Base-by-base conservation (phyloP, 2,797 vertebrate species). In the Nannoperca obscura region DNA sequence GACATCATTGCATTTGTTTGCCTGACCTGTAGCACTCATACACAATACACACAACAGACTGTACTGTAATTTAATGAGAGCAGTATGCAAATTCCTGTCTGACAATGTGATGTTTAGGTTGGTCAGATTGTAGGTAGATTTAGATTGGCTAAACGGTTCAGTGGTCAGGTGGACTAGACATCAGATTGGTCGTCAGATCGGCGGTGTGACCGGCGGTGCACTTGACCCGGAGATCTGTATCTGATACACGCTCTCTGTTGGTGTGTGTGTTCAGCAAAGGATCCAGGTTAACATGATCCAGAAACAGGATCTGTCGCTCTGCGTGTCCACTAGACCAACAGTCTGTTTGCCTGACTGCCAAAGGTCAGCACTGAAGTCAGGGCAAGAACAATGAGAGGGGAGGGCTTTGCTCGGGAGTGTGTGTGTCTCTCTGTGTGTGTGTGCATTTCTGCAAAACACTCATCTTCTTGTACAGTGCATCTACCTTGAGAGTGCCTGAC, bases 221-320 rank as follows among this genome's bases (percentile, higher is more conserved):
- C 89, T 93, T 93, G 90, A 93, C 92, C 90, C 68, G 65, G 54
- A 76, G 90, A 90, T 92, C 82, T 82, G 77, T 88, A 91, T 92
- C 89, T 89, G 91, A 94, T 91, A 84, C 81, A 68, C 27, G n/a
- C 67, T 50, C 63, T 77, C 34, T 63, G 62, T 70, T 54, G 63
- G 46, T 71, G 74, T 83, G 79, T 77, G 87, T 76, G 71, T 87
- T 87, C 46, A 20, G 78, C 67, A 71, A 75, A 61, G 73, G 85
- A 88, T 90, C 81, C 73, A 77, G 57, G 88, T 91, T 89, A 91
- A 94, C 92, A 90, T 92, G 92, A 94, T 91, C 90, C 87, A 92
- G 91, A 91, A 94, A 93, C 91, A 85, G 83, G 92, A 93, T 92
- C 91, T 76, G 81, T 81, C 60, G 83, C 80, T 77, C 82, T 78